Percentiles rank a stretch among this genome's conserved stretches.
These are phyloP conservation scores for Parnassius apollo DNA, from an alignment of 2,888 invertebrate species.

Conservation along the genomic window DNA sequence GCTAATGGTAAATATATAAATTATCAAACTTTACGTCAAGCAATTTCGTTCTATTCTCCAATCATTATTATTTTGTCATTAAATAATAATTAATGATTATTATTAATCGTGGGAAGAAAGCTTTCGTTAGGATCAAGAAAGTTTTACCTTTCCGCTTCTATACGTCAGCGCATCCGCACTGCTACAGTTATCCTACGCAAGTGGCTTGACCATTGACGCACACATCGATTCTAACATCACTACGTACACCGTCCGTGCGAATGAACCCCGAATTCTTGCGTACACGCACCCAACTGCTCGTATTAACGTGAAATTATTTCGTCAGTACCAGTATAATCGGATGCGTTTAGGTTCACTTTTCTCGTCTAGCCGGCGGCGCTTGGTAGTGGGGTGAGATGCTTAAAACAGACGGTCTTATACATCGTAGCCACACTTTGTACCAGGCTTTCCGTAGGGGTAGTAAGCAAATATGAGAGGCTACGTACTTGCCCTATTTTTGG, in stretches of 20 bases:
- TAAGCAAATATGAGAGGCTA: slow-evolving; percentile 68
- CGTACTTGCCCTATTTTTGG: slow-evolving; percentile 74
- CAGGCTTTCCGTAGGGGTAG: slow-evolving; percentile 68
- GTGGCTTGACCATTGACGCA: slow-evolving; percentile 40
- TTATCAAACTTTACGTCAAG: no score
- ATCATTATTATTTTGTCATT: no score
- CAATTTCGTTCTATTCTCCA: no score
- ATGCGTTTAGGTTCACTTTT: slow-evolving; percentile 71
- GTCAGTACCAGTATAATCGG: slow-evolving; percentile 67
- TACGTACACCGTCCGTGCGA: slow-evolving; percentile 41
- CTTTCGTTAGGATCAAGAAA: slow-evolving; percentile 19
- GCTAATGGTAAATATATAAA: no score
- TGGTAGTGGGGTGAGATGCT: slow-evolving; percentile 73
- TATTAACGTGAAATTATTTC: slow-evolving; percentile 68
- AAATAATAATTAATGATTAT: no score
- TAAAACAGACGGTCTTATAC: slow-evolving; percentile 72
- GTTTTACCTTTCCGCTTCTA: slow-evolving; percentile 8
- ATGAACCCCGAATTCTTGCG: slow-evolving; percentile 58
- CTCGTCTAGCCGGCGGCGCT: slow-evolving; percentile 50
- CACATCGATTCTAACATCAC: slow-evolving; percentile 31
- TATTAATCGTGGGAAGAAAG: neutral
- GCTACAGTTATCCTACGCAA: slow-evolving; percentile 36
- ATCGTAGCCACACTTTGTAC: slow-evolving; percentile 69
- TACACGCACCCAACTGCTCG: slow-evolving; percentile 53
- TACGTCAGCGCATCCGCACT: slow-evolving; percentile 29